These are phyloP conservation scores for Fragum sueziense DNA, from an alignment of 2,888 invertebrate species.

Conservation along the genomic window DNA sequence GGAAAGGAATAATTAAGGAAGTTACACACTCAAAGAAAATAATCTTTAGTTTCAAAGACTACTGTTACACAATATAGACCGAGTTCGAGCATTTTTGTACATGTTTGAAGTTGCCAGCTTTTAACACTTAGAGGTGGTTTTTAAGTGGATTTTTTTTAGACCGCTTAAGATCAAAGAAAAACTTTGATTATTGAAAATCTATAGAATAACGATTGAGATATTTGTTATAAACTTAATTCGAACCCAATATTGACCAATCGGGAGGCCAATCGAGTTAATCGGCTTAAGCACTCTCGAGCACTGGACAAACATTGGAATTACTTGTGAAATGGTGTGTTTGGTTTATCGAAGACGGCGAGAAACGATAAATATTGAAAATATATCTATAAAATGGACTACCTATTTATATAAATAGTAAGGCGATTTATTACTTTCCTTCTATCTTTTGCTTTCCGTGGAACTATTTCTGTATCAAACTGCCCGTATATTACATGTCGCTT, in stretches of 20 bases:
- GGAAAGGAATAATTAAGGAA: too few species aligned
- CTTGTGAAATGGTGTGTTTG: slow-evolving; percentile 11
- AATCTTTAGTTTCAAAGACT: too few species aligned
- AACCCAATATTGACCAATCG: slow-evolving; percentile 4
- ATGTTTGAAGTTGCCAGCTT: background rate
- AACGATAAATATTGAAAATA: too few species aligned
- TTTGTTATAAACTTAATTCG: slow-evolving; percentile 19
- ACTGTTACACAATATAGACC: background rate
- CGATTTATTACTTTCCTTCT: too few species aligned
- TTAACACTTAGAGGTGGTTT: background rate
- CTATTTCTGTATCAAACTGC: too few species aligned
- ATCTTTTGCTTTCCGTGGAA: too few species aligned
- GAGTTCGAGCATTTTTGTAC: background rate
- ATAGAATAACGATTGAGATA: slow-evolving; percentile 2
- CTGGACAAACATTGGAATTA: slow-evolving; percentile 46
- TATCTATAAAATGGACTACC: too few species aligned
- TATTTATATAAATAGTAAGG: too few species aligned
- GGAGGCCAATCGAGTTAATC: slow-evolving; percentile 25
- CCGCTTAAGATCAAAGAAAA: slow-evolving; percentile 10
- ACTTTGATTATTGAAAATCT: slow-evolving; percentile 24
- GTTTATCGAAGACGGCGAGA: background rate
- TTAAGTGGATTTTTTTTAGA: slow-evolving; percentile 7
- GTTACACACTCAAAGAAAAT: too few species aligned
- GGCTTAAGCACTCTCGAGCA: slow-evolving; percentile 26
- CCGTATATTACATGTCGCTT: too few species aligned